Evolutionary conservation across 1,140 invertebrate species (phyloP).

Genomic region (Chelonus insularis): DNA sequence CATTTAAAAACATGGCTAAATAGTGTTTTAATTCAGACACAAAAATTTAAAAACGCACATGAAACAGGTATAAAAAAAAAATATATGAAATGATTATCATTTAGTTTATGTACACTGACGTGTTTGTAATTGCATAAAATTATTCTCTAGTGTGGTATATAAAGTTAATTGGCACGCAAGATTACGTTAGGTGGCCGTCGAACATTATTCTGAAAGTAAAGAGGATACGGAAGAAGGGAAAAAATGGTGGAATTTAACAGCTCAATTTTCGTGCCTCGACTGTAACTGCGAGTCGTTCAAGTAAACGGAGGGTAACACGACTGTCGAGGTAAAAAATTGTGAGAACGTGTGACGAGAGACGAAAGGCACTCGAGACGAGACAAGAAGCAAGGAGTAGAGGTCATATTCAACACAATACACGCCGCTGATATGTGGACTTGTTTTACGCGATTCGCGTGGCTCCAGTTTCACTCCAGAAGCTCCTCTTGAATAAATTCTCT

Average conservation of each 20-base stretch:
- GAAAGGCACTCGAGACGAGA: conserved; percentile 21
- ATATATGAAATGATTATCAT: no score
- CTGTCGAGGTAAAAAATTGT: conserved; percentile 18
- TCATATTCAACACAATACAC: not conserved
- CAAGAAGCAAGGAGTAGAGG: not conserved
- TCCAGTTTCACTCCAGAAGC: not conserved
- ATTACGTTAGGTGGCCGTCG: not conserved
- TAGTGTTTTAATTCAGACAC: no score
- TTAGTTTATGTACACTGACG: no score
- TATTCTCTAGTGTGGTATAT: no score
- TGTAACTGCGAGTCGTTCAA: conserved; percentile 20
- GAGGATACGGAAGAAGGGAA: not conserved
- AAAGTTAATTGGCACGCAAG: conserved; percentile 6
- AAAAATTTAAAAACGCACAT: no score
- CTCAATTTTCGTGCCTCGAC: conserved; percentile 19
- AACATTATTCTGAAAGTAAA: not conserved
- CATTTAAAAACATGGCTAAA: no score
- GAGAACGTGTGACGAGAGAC: conserved; percentile 14
- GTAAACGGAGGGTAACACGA: conserved; percentile 7
- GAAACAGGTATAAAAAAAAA: no score
- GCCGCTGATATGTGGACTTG: not conserved
- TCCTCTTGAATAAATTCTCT: no score
- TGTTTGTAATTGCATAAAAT: no score
- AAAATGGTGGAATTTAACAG: conserved; percentile 14
- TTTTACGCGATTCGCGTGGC: conserved; percentile 23